Evolutionary conservation across 2,797 vertebrate genomes (phyloP).

Genomic region (Xenops minutus): DNA sequence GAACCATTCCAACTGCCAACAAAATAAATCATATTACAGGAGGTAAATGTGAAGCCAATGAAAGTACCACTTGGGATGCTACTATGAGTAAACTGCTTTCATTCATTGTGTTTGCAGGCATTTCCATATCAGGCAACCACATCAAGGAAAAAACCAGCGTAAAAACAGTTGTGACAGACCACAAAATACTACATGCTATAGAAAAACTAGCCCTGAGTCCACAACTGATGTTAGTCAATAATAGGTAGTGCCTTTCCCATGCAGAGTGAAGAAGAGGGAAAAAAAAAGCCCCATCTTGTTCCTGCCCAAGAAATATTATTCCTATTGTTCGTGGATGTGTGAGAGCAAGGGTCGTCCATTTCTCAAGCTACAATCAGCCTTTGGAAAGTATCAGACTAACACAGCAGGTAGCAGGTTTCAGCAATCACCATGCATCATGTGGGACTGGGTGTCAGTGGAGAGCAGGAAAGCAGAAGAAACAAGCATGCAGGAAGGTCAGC

Average conservation of each 20-base stretch:
- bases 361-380: conserved; percentile 21
- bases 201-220: background rate
- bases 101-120: background rate
- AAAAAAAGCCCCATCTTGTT: background rate
- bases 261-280: background rate
- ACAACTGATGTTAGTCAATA: background rate
- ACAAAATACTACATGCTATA: background rate
- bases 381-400: conserved; percentile 12
- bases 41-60: background rate
- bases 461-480: background rate
- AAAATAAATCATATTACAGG: background rate
- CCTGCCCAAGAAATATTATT: conserved; percentile 13
- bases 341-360: conserved; percentile 45
- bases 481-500: background rate
- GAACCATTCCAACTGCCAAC: background rate
- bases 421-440: conserved; percentile 1
- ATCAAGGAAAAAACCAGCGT: background rate
- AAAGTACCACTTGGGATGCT: background rate
- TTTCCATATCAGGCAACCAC: background rate
- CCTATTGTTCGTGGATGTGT: background rate
- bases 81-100: background rate
- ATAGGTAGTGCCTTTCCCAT: background rate
- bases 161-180: background rate
- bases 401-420: conserved; percentile 33
- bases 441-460: background rate